These are phyloP conservation scores for Drosophila lini DNA, from an alignment of 1,140 invertebrate genomes.

Conservation along the genomic window DNA sequence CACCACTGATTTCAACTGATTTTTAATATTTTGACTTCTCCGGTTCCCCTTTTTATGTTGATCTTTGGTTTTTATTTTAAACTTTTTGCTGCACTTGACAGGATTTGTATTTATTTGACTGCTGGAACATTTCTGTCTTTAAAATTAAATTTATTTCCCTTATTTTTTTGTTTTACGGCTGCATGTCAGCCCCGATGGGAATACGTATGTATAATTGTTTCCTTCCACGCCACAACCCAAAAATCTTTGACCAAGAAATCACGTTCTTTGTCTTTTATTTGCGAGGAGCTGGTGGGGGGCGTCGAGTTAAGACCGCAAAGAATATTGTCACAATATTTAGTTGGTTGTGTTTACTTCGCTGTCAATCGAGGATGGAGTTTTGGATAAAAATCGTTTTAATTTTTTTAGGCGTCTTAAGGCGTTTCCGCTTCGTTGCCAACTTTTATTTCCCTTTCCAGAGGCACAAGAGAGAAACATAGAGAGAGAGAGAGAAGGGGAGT, in stretches of 20 bases:
- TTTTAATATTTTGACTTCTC: constrained; percentile 14
- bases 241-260: constrained; percentile 60
- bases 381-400: constrained; percentile 20
- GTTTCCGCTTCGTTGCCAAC: constrained; percentile 78
- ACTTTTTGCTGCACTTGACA: constrained; percentile 54
- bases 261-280: constrained; percentile 73
- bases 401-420: constrained; percentile 42
- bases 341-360: constrained; percentile 17
- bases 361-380: constrained; percentile 23
- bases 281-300: constrained; percentile 9
- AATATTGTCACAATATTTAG: constrained; percentile 36
- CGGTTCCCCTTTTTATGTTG: constrained; percentile 21
- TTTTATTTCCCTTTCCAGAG: constrained; percentile 37
- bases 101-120: constrained; percentile 54
- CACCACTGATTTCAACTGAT: constrained; percentile 4
- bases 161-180: constrained; percentile 43
- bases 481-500: background rate
- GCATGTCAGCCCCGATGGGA: constrained; percentile 57
- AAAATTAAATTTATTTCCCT: constrained; percentile 18
- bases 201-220: constrained; percentile 52
- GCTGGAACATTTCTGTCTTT: constrained; percentile 25
- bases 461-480: background rate
- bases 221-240: constrained; percentile 33
- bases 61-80: constrained; percentile 23
- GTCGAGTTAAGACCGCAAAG: constrained; percentile 13